A percentile compares a stretch with the other conserved stretches of the same genome.
phyloP scores from a whole-genome alignment of 2,797 vertebrate genomes.

The Myotis findleyi region DNA sequence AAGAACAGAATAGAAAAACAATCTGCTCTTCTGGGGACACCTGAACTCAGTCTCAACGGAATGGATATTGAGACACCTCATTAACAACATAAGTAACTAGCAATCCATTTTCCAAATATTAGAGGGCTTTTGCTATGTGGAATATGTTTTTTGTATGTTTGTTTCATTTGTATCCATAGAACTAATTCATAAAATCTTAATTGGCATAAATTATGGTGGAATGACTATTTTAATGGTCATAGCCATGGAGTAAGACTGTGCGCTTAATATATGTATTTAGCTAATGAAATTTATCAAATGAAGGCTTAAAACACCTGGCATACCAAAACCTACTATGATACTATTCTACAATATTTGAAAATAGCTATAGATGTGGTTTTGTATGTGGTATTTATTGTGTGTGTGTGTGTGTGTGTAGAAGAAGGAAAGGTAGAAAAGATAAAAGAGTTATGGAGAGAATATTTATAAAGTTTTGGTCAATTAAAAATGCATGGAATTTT shows the following conservation, averaged over 20 bases:
- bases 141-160: not conserved
- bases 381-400: not conserved
- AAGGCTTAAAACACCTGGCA: not conserved
- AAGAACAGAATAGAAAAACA: conserved; percentile 60
- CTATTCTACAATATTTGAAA: not conserved
- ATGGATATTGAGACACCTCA: not conserved
- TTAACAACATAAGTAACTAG: not conserved
- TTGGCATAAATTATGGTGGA: not conserved
- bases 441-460: not conserved
- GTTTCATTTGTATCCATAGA: not conserved
- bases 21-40: not conserved
- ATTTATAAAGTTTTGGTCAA: not conserved
- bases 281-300: not conserved
- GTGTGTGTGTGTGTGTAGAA: not conserved
- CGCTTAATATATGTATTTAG: not conserved
- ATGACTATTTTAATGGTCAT: not conserved
- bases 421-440: not conserved
- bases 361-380: not conserved
- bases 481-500: not conserved
- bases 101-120: not conserved
- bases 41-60: conserved; percentile 39
- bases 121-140: not conserved
- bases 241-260: not conserved
- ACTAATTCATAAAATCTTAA: not conserved
- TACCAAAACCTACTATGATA: not conserved